These are phyloP conservation scores for Oscheius onirici DNA, from an alignment of 2,888 invertebrate species.

Conservation along the genomic window DNA sequence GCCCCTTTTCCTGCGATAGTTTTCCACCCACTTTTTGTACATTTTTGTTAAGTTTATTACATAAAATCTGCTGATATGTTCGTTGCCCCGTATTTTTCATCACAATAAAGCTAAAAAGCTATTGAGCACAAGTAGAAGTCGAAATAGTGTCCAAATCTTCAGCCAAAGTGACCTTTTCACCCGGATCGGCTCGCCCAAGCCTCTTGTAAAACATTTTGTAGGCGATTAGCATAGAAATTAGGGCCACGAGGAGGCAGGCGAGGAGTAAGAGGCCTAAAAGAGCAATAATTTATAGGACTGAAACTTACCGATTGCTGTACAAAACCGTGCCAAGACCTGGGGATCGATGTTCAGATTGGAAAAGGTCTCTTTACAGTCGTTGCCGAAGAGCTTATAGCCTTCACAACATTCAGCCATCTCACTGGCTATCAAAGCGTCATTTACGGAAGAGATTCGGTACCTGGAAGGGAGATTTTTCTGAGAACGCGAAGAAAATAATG, in stretches of 20 bases:
- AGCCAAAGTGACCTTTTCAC: conserved; percentile 17
- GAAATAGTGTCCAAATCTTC: conserved; percentile 11
- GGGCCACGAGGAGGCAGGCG: conserved; percentile 21
- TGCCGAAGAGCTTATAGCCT: background rate
- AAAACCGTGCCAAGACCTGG: conserved; percentile 4
- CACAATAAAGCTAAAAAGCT: background rate
- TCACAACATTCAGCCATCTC: conserved; percentile 22
- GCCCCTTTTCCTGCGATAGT: conserved; percentile 58
- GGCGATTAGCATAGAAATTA: conserved; percentile 31
- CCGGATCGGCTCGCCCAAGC: background rate
- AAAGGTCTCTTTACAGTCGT: conserved; percentile 3
- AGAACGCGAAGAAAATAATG: too few relatives aligned
- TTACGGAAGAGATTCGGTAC: background rate
- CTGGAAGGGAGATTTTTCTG: conserved; percentile 6
- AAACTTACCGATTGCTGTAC: conserved; percentile 4
- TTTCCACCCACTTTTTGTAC: background rate
- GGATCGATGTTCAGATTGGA: conserved; percentile 1
- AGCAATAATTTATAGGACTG: too few relatives aligned
- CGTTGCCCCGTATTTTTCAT: background rate
- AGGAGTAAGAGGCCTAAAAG: conserved; percentile 11
- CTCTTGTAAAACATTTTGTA: conserved; percentile 32
- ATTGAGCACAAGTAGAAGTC: background rate
- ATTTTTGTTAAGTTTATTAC: conserved; percentile 19
- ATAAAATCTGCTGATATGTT: conserved; percentile 18
- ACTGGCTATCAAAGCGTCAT: conserved; percentile 10